Percentiles rank a stretch among this genome's conserved stretches.
phyloP scores from a whole-genome alignment of 2,888 invertebrate genomes.

The Didymodactylos carnosus region DNA sequence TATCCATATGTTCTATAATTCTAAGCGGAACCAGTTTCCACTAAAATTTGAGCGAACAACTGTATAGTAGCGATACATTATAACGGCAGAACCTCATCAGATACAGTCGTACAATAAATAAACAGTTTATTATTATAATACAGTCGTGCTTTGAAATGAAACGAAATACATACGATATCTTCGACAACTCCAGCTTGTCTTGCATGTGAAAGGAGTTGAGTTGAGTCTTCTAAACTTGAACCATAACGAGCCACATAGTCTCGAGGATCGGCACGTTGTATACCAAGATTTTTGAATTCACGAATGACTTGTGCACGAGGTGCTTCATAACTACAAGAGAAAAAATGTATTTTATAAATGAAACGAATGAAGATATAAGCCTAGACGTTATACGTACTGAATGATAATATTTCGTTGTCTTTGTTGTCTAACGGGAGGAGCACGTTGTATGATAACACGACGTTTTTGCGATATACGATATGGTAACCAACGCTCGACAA shows the following conservation, averaged over 20 bases:
- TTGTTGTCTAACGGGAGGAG: neutral
- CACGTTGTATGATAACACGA: neutral
- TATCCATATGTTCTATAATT: neutral
- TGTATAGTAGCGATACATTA: no score
- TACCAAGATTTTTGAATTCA: neutral
- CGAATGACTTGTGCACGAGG: neutral
- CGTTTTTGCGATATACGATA: neutral
- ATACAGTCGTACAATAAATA: no score
- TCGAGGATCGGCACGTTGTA: neutral
- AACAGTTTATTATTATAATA: no score
- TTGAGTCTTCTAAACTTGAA: neutral
- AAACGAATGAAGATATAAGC: no score
- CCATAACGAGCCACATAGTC: constrained; percentile 7
- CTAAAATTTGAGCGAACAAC: no score
- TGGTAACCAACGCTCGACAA: neutral
- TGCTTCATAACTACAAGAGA: neutral
- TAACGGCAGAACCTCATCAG: no score
- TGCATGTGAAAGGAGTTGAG: neutral
- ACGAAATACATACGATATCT: neutral
- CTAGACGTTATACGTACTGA: neutral
- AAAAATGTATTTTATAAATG: no score
- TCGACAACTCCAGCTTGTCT: neutral
- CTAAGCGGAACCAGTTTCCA: neutral
- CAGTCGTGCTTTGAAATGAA: no score
- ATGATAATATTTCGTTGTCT: neutral